A percentile compares a stretch with the other conserved stretches of the same genome.
Conservation (phyloP, 2,888 invertebrate species). For the Pinctada fucata region DNA sequence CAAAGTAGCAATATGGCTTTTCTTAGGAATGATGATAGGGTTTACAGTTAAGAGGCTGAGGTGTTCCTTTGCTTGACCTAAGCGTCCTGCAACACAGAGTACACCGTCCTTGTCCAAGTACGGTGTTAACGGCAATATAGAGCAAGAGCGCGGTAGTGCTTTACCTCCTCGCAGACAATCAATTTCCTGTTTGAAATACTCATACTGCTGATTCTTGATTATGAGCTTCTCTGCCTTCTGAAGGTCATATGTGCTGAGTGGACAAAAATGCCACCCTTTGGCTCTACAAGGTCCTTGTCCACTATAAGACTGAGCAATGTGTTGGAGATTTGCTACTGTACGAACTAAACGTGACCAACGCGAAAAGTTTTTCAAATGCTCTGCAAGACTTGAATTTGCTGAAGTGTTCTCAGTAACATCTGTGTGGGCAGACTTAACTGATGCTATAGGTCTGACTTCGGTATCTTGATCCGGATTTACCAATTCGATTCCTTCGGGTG, state of each 20-base stretch:
- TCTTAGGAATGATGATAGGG: conserved; percentile 33
- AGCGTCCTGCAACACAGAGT: conserved; percentile 15
- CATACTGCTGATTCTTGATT: not conserved
- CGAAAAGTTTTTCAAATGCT: not conserved
- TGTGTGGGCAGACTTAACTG: too few species aligned
- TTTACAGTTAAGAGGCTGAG: conserved; percentile 5
- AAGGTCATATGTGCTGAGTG: conserved; percentile 1
- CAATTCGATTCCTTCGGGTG: not conserved
- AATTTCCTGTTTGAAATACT: not conserved
- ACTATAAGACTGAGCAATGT: conserved; percentile 3
- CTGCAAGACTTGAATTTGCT: not conserved
- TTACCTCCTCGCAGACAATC: too few species aligned
- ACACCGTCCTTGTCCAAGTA: conserved; percentile 2
- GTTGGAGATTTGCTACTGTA: not conserved
- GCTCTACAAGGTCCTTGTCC: not conserved
- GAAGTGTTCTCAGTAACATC: not conserved
- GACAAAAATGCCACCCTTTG: too few species aligned
- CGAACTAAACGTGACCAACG: not conserved
- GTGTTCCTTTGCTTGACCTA: conserved; percentile 12
- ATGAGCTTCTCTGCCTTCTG: not conserved
- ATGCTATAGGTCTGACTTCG: conserved; percentile 3
- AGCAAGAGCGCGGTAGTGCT: not conserved
- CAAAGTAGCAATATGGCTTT: conserved; percentile 27
- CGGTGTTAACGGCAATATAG: not conserved
- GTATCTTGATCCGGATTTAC: conserved; percentile 2